A percentile compares a stretch with the other conserved stretches of the same genome.
phyloP scores from a whole-genome alignment of 2,113 vertebrate species.

The Caloenas nicobarica region DNA sequence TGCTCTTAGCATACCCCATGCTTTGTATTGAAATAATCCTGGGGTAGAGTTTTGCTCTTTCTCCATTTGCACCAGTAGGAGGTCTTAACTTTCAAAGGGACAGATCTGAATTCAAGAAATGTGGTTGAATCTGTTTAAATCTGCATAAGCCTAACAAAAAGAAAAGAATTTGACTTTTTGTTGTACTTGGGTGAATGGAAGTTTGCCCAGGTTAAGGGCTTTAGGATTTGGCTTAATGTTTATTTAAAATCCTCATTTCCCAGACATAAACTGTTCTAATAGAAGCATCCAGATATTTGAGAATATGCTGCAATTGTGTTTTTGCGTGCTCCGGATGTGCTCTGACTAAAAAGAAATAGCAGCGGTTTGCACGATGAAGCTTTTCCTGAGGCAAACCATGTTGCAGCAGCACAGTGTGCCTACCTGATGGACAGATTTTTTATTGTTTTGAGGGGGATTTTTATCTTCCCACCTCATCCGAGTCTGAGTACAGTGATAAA shows the following conservation, averaged over 20 bases:
- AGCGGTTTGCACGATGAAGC: background rate
- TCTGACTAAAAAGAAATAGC: constrained; percentile 2
- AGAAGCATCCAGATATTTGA: constrained; percentile 46
- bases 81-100: background rate
- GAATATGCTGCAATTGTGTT: constrained; percentile 29
- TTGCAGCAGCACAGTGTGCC: background rate
- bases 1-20: background rate
- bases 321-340: background rate
- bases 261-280: constrained; percentile 40
- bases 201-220: constrained; percentile 41
- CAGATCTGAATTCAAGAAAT: constrained; percentile 11
- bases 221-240: constrained; percentile 36
- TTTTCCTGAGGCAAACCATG: background rate
- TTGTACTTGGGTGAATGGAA: constrained; percentile 39
- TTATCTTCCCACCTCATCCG: background rate
- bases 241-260: constrained; percentile 51
- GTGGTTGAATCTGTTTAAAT: background rate
- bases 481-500: background rate
- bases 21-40: background rate
- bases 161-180: constrained; percentile 24
- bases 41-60: background rate
- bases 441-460: background rate
- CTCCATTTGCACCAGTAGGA: background rate
- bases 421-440: background rate
- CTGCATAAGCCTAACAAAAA: background rate